Percentiles rank a stretch among this genome's conserved stretches.
Evolutionary conservation across 2,797 vertebrate genomes (phyloP).

Genomic region (Rhinophrynus dorsalis): DNA sequence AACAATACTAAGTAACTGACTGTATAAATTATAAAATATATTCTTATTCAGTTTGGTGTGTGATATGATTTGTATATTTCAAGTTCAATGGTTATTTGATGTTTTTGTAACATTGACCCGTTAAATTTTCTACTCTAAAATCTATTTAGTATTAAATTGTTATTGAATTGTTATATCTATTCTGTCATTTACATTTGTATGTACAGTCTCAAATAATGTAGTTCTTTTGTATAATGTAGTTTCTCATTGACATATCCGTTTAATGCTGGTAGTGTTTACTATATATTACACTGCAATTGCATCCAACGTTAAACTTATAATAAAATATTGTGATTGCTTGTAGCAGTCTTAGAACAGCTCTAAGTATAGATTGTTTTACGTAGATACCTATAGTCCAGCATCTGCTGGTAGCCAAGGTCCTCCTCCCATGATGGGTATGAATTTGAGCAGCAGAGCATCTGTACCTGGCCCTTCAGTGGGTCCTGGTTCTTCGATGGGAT

Average conservation of each 20-base stretch:
- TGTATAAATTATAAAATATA: no score
- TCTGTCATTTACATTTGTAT: neutral
- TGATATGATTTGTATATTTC: no score
- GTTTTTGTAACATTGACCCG: no score
- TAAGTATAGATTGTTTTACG: slow-evolving; percentile 85
- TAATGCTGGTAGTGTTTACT: neutral
- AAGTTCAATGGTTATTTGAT: no score
- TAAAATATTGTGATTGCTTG: slow-evolving; percentile 59
- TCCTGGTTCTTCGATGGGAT: slow-evolving; percentile 83
- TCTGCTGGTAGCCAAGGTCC: slow-evolving; percentile 88
- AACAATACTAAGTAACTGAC: no score
- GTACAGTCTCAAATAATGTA: neutral
- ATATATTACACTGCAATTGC: neutral
- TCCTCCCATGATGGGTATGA: slow-evolving; percentile 94
- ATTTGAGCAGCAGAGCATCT: slow-evolving; percentile 89
- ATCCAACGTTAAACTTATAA: neutral
- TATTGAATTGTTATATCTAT: no score
- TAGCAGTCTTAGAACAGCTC: slow-evolving; percentile 70
- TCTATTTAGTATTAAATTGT: no score
- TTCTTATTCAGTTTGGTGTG: no score
- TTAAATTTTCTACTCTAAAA: no score
- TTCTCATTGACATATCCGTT: no score
- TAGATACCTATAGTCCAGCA: slow-evolving; percentile 97
- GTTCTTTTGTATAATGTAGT: no score
- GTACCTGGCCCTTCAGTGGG: slow-evolving; percentile 80